Base-by-base conservation (phyloP, 1,140 invertebrate genomes). In the Drosophila setifemur region DNA sequence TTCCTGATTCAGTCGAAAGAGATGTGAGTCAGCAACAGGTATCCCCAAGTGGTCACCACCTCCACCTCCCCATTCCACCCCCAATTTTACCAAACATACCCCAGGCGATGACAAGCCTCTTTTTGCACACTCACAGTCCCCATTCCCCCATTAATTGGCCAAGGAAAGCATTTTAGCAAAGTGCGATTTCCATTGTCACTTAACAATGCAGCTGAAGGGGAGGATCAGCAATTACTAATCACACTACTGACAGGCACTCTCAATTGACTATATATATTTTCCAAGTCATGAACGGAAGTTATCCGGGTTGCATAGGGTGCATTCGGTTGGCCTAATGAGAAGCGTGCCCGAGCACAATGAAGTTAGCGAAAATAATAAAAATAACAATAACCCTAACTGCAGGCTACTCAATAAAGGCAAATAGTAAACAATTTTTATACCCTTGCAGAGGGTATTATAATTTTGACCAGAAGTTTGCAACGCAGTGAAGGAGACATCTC, bases 31-130 rank as follows among this genome's bases (percentile, higher is more conserved):
- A 28, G 12, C 23, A 63, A 64, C 60, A 48, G 60, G 60, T 64
- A 48, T 60, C 1, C 18, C 40, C n/a, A 11, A 37, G 6, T 35
- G 37, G 11, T 61, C 58, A 35, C 18, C 21, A 7, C 4, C 23
- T 16, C 16, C n/a, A n/a, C n/a, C n/a, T 21, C 50, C 18, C 2
- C 8, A 26, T 26, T 2, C 9, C 19, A n/a, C 48, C 4, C 33
- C 7, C 8, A 47, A 35, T 7, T 31, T n/a, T n/a, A n/a, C n/a
- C n/a, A n/a, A 21, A 42, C 11, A 21, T 14, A 23, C 14, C n/a
- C 14, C n/a, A 8, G 9, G 16, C 9, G 60, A 64, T 64, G 60
- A 64, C 60, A 64, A 64, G 60, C 60, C 60, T 58, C 60, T 40
- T 64, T 64, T 49, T 48, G 9, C 42, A 35, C 40, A 39, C 9